Percentiles rank a stretch among this genome's conserved stretches.
phyloP scores from a whole-genome alignment of 2,888 invertebrate genomes.

The Drosophila parthenogenetica region DNA sequence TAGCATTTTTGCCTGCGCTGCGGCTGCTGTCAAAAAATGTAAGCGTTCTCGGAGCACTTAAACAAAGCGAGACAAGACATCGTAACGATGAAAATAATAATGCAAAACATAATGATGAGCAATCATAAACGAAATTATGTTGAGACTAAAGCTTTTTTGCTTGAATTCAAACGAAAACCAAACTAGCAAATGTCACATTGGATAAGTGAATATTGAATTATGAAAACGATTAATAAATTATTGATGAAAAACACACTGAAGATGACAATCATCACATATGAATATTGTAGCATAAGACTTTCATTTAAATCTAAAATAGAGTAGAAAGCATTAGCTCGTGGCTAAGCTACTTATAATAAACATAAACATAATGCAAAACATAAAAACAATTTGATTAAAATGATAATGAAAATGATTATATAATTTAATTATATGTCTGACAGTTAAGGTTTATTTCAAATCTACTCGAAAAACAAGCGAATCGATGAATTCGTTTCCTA shows the following conservation, averaged over 20 bases:
- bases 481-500: too few species aligned
- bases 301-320: too few species aligned
- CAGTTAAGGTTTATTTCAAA: neutral
- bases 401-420: neutral
- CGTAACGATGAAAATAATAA: constrained; percentile 3
- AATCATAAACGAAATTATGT: constrained; percentile 38
- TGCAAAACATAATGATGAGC: constrained; percentile 31
- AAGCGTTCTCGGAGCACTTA: constrained; percentile 53
- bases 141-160: constrained; percentile 25
- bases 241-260: constrained; percentile 24
- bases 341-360: neutral
- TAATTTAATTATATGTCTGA: neutral
- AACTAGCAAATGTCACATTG: constrained; percentile 27
- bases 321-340: too few species aligned
- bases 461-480: too few species aligned
- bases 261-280: constrained; percentile 34
- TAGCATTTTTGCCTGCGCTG: constrained; percentile 35
- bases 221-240: neutral
- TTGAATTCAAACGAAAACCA: constrained; percentile 66
- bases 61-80: constrained; percentile 53
- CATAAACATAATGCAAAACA: neutral
- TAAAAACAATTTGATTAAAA: neutral
- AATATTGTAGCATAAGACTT: too few species aligned
- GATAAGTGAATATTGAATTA: neutral
- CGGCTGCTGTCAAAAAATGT: constrained; percentile 61